A percentile compares a stretch with the other conserved stretches of the same genome.
Conservation (phyloP, 1,140 invertebrate species). For the Steinernema khuongi region DNA sequence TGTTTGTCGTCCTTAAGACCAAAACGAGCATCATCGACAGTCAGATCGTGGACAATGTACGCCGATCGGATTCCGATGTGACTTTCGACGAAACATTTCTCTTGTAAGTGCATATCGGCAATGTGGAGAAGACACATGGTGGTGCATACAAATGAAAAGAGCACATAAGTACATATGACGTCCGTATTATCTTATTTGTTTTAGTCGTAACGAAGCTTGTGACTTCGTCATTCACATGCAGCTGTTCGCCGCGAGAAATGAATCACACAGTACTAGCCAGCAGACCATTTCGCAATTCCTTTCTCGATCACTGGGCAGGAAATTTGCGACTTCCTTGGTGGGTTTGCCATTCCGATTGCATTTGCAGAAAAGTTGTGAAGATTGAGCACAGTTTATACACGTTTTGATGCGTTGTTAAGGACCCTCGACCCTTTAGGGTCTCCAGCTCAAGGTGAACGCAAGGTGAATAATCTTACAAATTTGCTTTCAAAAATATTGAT, state of each 20-base stretch:
- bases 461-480: too few species aligned
- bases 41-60: background rate
- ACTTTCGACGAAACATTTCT: background rate
- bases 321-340: background rate
- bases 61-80: background rate
- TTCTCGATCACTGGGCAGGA: background rate
- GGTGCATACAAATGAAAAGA: too few species aligned
- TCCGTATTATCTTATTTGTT: background rate
- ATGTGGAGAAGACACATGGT: background rate
- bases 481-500: too few species aligned
- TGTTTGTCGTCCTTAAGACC: background rate
- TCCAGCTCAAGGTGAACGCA: too few species aligned
- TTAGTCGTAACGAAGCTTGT: background rate
- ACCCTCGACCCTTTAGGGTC: too few species aligned
- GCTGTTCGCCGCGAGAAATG: background rate
- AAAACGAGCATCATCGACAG: background rate
- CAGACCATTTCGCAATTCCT: background rate
- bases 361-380: background rate
- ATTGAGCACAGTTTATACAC: too few species aligned
- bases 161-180: background rate
- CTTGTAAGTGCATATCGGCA: background rate
- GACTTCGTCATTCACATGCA: background rate
- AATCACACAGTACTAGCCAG: background rate
- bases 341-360: background rate
- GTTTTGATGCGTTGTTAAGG: too few species aligned